Base-by-base conservation (phyloP, 2,113 vertebrate species). In the Sylvia atricapilla region DNA sequence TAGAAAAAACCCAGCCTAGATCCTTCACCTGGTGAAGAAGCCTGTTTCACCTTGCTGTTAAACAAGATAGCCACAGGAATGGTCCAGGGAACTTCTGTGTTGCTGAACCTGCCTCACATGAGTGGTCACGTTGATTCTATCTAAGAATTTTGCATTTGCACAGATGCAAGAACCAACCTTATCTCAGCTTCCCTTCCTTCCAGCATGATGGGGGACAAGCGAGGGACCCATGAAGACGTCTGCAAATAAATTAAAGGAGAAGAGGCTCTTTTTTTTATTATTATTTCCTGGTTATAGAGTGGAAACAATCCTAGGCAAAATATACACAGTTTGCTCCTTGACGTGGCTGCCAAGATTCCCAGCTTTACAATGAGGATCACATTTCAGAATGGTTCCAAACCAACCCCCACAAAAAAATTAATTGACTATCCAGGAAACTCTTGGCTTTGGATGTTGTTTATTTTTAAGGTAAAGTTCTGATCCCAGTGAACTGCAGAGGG, bases 341-440 rank as follows among this genome's bases (percentile, higher is more conserved):
- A 49, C 58, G n/a, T 64, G 49, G 28, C 73, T 97, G 93, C 95
- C 95, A 95, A 92, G 69, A 93, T 64, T 94, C 81, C 80, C 86
- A 81, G 17, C 74, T 84, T 88, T 60, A 84, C 77, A 92, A 55
- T 0, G 2, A 75, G 69, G 88, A 90, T 96, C 67, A n/a, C 35
- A 43, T 95, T 95, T 90, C 92, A 66, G 93, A 80, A 21, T 5
- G 25, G 82, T 95, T 94, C 87, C 94, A 94, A 93, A 85, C 75
- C 93, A 93, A 22, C 78, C 88, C 63, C 87, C 89, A 82, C 81
- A 92, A 63, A 92, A 63, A 68, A 95, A 96, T 94, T 94, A 95
- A 91, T 82, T 82, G 89, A 75, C 91, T 94, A 69, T 95, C 93
- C 93, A 89, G 92, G 94, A 95, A 89, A 70, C 72, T 49, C 58